These are phyloP conservation scores for Sebastiscus tertius DNA, from an alignment of 2,797 vertebrate genomes.

Conservation along the genomic window DNA sequence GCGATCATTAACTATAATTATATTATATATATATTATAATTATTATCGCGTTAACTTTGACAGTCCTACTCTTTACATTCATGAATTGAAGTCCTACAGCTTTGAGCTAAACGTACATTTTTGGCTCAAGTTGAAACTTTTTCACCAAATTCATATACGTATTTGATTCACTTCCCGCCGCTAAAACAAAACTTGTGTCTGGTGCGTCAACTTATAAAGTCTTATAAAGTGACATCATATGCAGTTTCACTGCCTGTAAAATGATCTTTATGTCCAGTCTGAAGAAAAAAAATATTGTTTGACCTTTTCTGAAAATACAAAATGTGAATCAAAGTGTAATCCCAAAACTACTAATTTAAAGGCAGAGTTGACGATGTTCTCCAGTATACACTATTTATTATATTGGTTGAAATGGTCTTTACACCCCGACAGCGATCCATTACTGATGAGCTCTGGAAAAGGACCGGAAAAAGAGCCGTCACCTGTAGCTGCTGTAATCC, in stretches of 20 bases:
- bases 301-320: not conserved
- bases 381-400: too few species aligned
- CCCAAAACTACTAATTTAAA: not conserved
- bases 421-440: too few species aligned
- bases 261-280: too few species aligned
- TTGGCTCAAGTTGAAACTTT: not conserved
- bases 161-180: not conserved
- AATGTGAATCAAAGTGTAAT: not conserved
- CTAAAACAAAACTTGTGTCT: too few species aligned
- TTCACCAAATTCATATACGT: not conserved
- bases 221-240: not conserved
- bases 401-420: too few species aligned
- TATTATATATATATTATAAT: too few species aligned
- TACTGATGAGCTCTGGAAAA: too few species aligned
- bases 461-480: too few species aligned
- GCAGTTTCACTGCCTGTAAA: not conserved
- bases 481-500: too few species aligned
- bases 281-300: not conserved
- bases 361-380: too few species aligned
- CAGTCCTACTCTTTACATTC: not conserved
- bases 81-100: not conserved
- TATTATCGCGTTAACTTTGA: too few species aligned
- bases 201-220: not conserved
- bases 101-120: not conserved
- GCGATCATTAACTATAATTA: too few species aligned